Evolutionary conservation across 2,113 vertebrate genomes (phyloP).

Genomic region (Periophthalmodon schlosseri): DNA sequence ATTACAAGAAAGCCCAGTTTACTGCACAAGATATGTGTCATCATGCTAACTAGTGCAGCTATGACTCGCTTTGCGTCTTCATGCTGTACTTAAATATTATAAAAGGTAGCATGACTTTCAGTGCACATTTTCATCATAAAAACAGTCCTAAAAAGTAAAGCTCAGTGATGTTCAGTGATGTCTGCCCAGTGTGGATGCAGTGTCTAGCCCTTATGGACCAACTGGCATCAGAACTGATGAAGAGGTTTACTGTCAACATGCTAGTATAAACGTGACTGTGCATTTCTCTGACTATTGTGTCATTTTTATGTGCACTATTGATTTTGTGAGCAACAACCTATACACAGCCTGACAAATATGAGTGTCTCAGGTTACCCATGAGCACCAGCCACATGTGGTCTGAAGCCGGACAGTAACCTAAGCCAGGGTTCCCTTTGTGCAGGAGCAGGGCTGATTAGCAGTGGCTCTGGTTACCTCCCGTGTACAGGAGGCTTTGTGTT

Average conservation of each 20-base stretch:
- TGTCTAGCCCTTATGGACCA: neutral
- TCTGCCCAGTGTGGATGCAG: neutral
- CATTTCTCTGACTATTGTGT: neutral
- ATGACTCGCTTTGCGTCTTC: slow-evolving; percentile 20
- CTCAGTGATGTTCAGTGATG: too few species aligned
- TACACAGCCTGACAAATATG: slow-evolving; percentile 31
- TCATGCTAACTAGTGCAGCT: slow-evolving; percentile 22
- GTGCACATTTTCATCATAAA: neutral
- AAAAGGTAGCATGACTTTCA: neutral
- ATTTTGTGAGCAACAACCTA: slow-evolving; percentile 8
- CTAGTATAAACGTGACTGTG: neutral
- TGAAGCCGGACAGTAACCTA: slow-evolving; percentile 64
- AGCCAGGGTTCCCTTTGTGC: slow-evolving; percentile 75
- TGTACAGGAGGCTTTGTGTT: slow-evolving; percentile 66
- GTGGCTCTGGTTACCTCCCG: slow-evolving; percentile 64
- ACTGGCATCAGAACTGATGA: neutral
- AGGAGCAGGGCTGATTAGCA: slow-evolving; percentile 69
- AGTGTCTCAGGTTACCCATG: slow-evolving; percentile 55
- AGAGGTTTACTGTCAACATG: neutral
- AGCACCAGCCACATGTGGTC: slow-evolving; percentile 49
- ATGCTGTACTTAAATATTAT: neutral
- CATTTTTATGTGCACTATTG: slow-evolving; percentile 6
- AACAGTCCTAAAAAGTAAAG: neutral
- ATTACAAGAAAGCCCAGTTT: slow-evolving; percentile 57
- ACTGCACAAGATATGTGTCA: slow-evolving; percentile 40